These are phyloP conservation scores for Pinctada fucata DNA, from an alignment of 2,888 invertebrate genomes.

Conservation along the genomic window DNA sequence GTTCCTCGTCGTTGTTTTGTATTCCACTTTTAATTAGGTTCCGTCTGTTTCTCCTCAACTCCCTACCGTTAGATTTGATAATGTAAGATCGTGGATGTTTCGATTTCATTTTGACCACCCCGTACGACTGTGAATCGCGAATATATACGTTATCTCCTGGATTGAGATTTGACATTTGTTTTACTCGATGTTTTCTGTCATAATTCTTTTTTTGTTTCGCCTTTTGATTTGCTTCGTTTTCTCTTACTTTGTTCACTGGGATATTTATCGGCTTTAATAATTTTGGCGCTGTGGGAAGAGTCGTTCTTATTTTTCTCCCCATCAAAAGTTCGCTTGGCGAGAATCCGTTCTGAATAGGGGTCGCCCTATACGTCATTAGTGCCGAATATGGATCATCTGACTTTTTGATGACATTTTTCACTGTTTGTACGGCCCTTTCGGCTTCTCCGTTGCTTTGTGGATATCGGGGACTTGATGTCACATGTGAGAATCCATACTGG, in stretches of 20 bases:
- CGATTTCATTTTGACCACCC: background rate
- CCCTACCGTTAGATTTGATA: background rate
- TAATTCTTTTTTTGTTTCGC: background rate
- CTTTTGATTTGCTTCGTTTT: background rate
- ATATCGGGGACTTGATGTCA: constrained; percentile 37
- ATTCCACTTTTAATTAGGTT: background rate
- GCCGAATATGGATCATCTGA: no score
- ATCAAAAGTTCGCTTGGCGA: background rate
- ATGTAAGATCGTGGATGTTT: background rate
- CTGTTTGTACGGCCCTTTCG: constrained; percentile 41
- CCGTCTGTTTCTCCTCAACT: background rate
- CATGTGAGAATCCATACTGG: constrained; percentile 33
- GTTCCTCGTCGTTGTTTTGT: background rate
- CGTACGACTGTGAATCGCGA: background rate
- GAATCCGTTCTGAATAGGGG: no score
- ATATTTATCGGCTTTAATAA: background rate
- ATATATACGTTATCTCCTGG: background rate
- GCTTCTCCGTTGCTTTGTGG: constrained; percentile 42
- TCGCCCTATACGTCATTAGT: no score
- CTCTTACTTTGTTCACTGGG: background rate
- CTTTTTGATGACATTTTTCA: background rate
- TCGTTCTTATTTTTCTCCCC: background rate
- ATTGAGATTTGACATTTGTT: background rate
- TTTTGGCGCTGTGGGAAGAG: background rate
- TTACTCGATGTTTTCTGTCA: background rate